Percentiles rank a stretch among this genome's conserved stretches.
Evolutionary conservation across 1,140 invertebrate genomes (phyloP).

Genomic region (Bombus cullumanus): DNA sequence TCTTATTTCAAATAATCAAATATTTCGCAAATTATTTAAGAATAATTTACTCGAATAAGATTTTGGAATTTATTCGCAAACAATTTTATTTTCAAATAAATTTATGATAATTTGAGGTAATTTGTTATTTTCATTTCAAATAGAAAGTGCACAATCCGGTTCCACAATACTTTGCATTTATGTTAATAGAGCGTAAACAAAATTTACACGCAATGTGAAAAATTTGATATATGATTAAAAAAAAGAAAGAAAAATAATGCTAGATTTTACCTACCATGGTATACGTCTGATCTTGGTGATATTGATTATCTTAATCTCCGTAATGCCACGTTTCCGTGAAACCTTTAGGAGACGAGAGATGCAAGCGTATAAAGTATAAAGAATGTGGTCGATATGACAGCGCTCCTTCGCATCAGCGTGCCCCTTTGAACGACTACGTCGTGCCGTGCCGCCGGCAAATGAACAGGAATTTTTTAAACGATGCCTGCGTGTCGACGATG

Average conservation of each 20-base stretch:
- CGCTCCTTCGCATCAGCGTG: not conserved
- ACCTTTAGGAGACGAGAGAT: constrained; percentile 1
- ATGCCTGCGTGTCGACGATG: constrained; percentile 28
- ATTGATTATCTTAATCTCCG: not conserved
- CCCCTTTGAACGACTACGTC: constrained; percentile 18
- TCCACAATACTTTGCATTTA: no score
- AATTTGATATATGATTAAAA: not conserved
- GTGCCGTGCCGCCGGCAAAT: not conserved
- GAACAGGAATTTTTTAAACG: constrained; percentile 41
- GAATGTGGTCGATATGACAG: not conserved
- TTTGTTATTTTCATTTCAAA: no score
- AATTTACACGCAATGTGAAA: no score
- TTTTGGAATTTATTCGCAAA: no score
- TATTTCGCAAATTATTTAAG: no score
- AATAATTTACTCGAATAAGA: no score
- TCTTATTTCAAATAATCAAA: no score
- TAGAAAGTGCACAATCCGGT: no score
- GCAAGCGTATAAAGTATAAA: constrained; percentile 9
- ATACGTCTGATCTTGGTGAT: no score
- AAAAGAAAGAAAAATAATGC: not conserved
- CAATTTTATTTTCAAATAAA: no score
- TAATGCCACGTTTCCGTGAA: not conserved
- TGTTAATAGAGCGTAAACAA: no score
- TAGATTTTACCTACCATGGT: not conserved
- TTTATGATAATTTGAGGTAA: no score